A percentile compares a stretch with the other conserved stretches of the same genome.
Evolutionary conservation across 2,888 invertebrate species (phyloP).

Genomic region (Drosophila formosana): DNA sequence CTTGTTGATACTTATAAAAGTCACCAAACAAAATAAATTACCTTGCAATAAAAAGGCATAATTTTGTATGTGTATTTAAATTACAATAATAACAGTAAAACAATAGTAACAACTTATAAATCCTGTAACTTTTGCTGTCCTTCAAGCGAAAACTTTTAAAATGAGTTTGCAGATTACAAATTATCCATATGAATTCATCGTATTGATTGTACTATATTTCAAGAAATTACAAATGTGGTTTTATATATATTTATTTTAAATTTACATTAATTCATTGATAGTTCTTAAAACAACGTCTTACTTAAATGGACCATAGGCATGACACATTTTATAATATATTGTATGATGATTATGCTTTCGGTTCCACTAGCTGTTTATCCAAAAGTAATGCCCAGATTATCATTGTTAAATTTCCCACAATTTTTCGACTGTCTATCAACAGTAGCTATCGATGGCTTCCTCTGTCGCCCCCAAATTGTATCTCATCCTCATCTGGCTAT

Average conservation of each 20-base stretch:
- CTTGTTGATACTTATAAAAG: constrained; percentile 1
- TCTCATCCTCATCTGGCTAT: neutral
- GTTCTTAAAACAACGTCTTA: neutral
- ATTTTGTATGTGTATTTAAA: neutral
- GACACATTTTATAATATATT: neutral
- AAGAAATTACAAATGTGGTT: too few species aligned
- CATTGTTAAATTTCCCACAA: constrained; percentile 8
- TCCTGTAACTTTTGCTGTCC: too few species aligned
- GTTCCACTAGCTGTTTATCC: constrained; percentile 1
- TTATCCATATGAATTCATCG: too few species aligned
- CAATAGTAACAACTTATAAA: too few species aligned
- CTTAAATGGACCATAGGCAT: neutral
- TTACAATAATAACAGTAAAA: too few species aligned
- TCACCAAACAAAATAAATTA: neutral
- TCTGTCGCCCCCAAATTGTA: neutral
- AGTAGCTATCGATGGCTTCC: constrained; percentile 46
- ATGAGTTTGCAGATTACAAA: neutral
- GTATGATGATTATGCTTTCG: neutral
- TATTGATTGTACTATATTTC: too few species aligned
- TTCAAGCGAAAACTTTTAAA: too few species aligned
- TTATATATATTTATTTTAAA: too few species aligned
- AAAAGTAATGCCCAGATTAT: constrained; percentile 13
- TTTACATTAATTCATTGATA: neutral
- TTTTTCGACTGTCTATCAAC: constrained; percentile 39
- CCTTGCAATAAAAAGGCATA: neutral